Conservation (phyloP, 2,888 invertebrate genomes). For the Hemithea aestivaria region DNA sequence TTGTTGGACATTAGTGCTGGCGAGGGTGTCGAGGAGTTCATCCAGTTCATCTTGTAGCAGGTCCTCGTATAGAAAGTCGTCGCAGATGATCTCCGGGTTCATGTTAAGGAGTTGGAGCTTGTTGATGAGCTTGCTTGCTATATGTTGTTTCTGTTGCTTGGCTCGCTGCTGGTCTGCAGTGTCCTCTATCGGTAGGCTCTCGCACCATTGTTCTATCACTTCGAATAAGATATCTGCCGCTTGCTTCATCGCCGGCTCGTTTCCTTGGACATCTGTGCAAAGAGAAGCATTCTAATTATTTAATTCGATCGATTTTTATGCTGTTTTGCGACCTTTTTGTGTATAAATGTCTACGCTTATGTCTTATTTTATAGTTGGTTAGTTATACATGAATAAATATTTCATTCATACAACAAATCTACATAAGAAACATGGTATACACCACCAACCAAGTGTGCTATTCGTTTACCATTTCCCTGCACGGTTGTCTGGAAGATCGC, state of each 20-base stretch:
- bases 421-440: too few relatives aligned
- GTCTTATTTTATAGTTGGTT: too few relatives aligned
- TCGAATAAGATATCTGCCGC: constrained; percentile 33
- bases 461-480: too few relatives aligned
- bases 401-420: too few relatives aligned
- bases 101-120: constrained; percentile 47
- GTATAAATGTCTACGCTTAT: too few relatives aligned
- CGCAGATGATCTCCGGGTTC: constrained; percentile 44
- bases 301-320: too few relatives aligned
- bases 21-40: constrained; percentile 27
- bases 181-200: constrained; percentile 32
- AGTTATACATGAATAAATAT: too few relatives aligned
- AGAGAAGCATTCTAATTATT: too few relatives aligned
- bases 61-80: constrained; percentile 42
- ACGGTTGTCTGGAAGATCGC: too few relatives aligned
- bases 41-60: constrained; percentile 44
- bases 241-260: constrained; percentile 17
- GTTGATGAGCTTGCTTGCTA: constrained; percentile 34
- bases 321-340: too few relatives aligned
- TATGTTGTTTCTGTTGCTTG: constrained; percentile 34
- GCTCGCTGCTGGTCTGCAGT: constrained; percentile 26
- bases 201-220: constrained; percentile 37
- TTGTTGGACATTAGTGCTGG: constrained; percentile 21
- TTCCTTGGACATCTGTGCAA: too few relatives aligned
- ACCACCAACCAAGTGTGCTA: too few relatives aligned